Percentiles rank a stretch among this genome's conserved stretches.
These are phyloP conservation scores for Pseudomyrmex dendroicus DNA, from an alignment of 1,140 invertebrate species.

Conservation along the genomic window DNA sequence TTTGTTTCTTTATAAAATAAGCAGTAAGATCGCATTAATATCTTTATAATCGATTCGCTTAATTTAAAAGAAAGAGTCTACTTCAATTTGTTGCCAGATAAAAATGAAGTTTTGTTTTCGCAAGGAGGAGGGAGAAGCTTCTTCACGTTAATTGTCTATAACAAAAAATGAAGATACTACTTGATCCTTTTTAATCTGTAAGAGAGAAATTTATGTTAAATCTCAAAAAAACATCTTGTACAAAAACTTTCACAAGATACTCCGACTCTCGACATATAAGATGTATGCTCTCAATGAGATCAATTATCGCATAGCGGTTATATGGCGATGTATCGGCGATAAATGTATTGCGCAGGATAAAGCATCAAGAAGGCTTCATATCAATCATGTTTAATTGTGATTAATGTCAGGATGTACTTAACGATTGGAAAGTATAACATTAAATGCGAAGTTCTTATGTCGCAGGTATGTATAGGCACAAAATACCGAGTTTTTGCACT, in stretches of 20 bases:
- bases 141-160: too few species aligned
- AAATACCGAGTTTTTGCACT: too few species aligned
- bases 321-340: not conserved
- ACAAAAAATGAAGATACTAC: too few species aligned
- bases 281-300: conserved; percentile 27
- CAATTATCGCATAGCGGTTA: conserved; percentile 26
- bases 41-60: too few species aligned
- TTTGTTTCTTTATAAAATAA: not conserved
- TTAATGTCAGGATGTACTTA: conserved; percentile 3
- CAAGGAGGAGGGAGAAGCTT: too few species aligned
- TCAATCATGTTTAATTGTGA: conserved; percentile 8
- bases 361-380: not conserved
- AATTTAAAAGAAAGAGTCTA: too few species aligned
- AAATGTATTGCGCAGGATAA: conserved; percentile 2
- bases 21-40: too few species aligned
- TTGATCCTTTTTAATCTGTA: too few species aligned
- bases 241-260: not conserved
- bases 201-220: too few species aligned
- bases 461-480: not conserved
- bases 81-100: too few species aligned
- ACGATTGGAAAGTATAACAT: not conserved
- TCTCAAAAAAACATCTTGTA: not conserved
- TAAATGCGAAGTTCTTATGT: not conserved
- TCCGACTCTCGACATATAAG: not conserved
- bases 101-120: too few species aligned